A percentile compares a stretch with the other conserved stretches of the same genome.
phyloP scores from a whole-genome alignment of 2,113 vertebrate species.

The Periophthalmus modestus region DNA sequence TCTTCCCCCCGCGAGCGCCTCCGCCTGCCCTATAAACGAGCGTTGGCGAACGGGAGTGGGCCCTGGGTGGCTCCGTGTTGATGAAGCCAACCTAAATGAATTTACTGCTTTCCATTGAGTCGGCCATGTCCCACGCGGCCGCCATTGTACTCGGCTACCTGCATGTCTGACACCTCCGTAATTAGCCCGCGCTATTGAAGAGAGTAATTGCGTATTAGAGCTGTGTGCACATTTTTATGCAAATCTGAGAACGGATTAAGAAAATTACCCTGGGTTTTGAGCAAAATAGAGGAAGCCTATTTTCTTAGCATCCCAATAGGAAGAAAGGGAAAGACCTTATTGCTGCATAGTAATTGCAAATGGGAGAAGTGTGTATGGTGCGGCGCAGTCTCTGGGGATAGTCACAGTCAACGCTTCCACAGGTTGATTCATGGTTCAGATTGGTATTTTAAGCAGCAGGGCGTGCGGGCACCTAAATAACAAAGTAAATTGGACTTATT shows the following conservation, averaged over 20 bases:
- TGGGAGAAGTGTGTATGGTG: constrained; percentile 36
- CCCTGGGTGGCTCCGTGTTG: constrained; percentile 61
- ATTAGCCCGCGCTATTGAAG: constrained; percentile 71
- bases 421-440: constrained; percentile 66
- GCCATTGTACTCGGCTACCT: constrained; percentile 69
- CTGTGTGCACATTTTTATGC: constrained; percentile 69
- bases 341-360: constrained; percentile 48
- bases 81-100: constrained; percentile 76
- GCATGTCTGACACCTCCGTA: constrained; percentile 72
- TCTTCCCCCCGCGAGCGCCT: constrained; percentile 63
- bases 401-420: constrained; percentile 46
- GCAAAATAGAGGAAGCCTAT: constrained; percentile 45
- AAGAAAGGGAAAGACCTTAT: constrained; percentile 49
- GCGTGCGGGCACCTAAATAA: constrained; percentile 61
- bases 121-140: constrained; percentile 60
- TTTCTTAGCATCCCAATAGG: constrained; percentile 42
- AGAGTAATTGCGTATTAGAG: constrained; percentile 70
- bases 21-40: constrained; percentile 60
- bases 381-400: constrained; percentile 56
- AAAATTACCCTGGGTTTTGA: constrained; percentile 62
- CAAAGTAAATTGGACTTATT: constrained; percentile 71
- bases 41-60: constrained; percentile 53
- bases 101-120: constrained; percentile 74
- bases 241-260: constrained; percentile 60
- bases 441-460: constrained; percentile 66